These are phyloP conservation scores for Leptestheria dahalacensis DNA, from an alignment of 1,140 invertebrate species.

Conservation along the genomic window DNA sequence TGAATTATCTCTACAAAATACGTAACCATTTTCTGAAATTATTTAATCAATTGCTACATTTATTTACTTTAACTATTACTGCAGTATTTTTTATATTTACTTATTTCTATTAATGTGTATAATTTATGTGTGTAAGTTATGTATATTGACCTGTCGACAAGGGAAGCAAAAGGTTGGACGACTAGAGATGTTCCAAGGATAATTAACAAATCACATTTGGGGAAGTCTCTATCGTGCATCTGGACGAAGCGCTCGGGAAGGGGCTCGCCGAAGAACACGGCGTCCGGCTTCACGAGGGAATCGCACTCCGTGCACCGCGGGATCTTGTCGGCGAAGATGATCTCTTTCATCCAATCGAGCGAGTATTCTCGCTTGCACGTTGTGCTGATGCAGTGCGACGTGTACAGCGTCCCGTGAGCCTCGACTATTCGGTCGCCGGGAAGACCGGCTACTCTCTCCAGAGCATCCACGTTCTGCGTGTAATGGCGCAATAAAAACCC, in stretches of 20 bases:
- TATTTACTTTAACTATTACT: too few relatives aligned
- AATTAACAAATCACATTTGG: constrained; percentile 76
- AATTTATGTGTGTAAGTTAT: too few relatives aligned
- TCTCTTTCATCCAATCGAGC: constrained; percentile 70
- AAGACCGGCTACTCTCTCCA: constrained; percentile 76
- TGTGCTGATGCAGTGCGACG: constrained; percentile 59
- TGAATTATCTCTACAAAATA: too few relatives aligned
- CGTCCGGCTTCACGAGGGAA: constrained; percentile 78
- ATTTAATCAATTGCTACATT: too few relatives aligned
- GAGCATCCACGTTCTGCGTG: constrained; percentile 54
- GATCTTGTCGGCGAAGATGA: constrained; percentile 52
- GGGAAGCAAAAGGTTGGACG: constrained; percentile 89
- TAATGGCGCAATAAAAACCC: constrained; percentile 61
- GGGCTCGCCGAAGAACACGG: constrained; percentile 86
- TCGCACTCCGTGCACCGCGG: constrained; percentile 57
- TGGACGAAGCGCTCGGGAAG: constrained; percentile 59
- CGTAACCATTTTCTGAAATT: too few relatives aligned
- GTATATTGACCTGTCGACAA: constrained; percentile 63
- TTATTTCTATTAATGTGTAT: too few relatives aligned
- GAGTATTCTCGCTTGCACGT: constrained; percentile 52
- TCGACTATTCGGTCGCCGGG: constrained; percentile 73
- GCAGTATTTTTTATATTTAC: too few relatives aligned
- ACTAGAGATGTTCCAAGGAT: constrained; percentile 89
- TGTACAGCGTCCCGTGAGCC: constrained; percentile 84
- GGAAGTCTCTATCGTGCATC: constrained; percentile 54